A percentile compares a stretch with the other conserved stretches of the same genome.
These are phyloP conservation scores for Isurus oxyrinchus DNA, from an alignment of 2,113 vertebrate species.

Conservation along the genomic window DNA sequence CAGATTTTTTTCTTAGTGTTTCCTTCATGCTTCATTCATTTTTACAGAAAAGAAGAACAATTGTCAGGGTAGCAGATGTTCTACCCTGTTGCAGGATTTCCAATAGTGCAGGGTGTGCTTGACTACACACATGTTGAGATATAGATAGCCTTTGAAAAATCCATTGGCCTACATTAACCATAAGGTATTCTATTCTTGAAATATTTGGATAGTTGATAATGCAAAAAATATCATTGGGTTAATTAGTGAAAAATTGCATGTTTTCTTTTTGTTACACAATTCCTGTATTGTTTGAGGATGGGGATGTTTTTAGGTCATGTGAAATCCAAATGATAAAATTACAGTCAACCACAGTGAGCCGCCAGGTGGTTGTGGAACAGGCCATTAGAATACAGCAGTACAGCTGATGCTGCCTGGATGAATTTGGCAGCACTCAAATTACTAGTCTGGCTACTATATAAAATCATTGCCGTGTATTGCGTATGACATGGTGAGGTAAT, in stretches of 20 bases:
- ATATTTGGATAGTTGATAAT: neutral
- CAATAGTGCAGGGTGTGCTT: neutral
- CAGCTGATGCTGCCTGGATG: neutral
- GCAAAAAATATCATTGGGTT: neutral
- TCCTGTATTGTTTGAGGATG: neutral
- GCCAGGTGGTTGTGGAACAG: neutral
- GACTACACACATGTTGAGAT: neutral
- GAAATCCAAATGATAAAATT: neutral
- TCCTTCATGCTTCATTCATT: slow-evolving; percentile 37
- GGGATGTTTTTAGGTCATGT: neutral
- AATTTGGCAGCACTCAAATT: neutral
- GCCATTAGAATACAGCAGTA: neutral
- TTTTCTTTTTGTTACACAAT: neutral
- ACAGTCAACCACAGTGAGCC: neutral
- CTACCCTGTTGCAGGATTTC: neutral
- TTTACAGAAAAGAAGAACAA: slow-evolving; percentile 12
- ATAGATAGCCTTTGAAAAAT: neutral
- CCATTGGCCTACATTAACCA: neutral
- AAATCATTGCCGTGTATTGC: neutral
- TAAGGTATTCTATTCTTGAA: neutral
- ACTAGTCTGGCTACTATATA: neutral
- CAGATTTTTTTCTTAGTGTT: slow-evolving; percentile 1
- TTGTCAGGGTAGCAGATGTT: neutral
- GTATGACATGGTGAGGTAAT: neutral
- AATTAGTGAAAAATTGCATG: neutral